Evolutionary conservation across 2,888 invertebrate species (phyloP).

Genomic region (Eristalis intricaria): DNA sequence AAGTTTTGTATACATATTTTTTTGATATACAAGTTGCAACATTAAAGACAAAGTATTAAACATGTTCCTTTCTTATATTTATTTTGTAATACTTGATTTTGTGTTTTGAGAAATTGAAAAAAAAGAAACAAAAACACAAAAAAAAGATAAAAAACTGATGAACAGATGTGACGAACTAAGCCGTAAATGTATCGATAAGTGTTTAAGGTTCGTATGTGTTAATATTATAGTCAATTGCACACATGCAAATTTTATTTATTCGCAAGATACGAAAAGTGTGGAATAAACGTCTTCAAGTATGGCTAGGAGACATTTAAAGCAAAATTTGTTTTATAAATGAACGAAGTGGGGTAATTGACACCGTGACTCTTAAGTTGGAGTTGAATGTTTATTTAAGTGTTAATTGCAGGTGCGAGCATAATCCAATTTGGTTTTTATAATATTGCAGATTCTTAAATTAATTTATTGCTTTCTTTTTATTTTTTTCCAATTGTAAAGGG

Average conservation of each 20-base stretch:
- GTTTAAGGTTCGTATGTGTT: constrained; percentile 21
- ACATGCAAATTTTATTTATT: constrained; percentile 20
- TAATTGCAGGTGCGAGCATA: neutral
- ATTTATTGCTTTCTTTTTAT: neutral
- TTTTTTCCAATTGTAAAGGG: constrained; percentile 37
- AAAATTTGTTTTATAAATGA: neutral
- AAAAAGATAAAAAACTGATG: constrained; percentile 31
- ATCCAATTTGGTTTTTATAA: neutral
- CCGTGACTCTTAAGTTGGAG: neutral
- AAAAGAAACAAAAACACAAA: constrained; percentile 65
- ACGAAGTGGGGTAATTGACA: neutral
- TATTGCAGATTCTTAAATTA: neutral
- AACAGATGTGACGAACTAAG: constrained; percentile 32
- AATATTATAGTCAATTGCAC: neutral
- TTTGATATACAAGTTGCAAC: constrained; percentile 80
- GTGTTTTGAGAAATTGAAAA: constrained; percentile 57
- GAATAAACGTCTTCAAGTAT: neutral
- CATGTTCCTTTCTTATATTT: constrained; percentile 72
- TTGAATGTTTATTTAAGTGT: neutral
- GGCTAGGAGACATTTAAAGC: neutral
- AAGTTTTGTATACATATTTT: constrained; percentile 61
- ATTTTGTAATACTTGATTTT: constrained; percentile 36
- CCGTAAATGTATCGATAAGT: constrained; percentile 9
- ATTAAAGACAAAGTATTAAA: constrained; percentile 81
- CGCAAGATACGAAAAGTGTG: neutral